Percentiles rank a stretch among this genome's conserved stretches.
phyloP scores from a whole-genome alignment of 2,113 vertebrate species.

The Empidonax alnorum region DNA sequence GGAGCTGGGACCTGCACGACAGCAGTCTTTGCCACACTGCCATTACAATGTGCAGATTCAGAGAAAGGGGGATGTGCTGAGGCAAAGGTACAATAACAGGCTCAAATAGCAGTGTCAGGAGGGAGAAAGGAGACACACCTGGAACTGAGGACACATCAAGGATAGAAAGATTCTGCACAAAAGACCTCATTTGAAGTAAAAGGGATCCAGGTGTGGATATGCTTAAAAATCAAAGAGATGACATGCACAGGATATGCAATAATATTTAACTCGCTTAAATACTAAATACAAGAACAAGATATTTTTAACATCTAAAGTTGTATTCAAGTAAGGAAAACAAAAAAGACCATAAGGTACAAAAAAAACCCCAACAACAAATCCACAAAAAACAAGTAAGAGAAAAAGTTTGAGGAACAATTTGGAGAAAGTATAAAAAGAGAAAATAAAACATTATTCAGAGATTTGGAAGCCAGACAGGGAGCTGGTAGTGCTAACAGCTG shows the following conservation, averaged over 20 bases:
- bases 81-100: accelerated
- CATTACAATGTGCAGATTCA: neutral
- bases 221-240: neutral
- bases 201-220: neutral
- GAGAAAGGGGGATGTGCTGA: neutral
- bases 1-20: accelerated
- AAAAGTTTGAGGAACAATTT: neutral
- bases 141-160: neutral
- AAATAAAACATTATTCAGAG: neutral
- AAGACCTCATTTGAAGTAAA: neutral
- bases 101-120: neutral
- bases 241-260: neutral
- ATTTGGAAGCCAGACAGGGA: neutral
- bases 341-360: neutral
- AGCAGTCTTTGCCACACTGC: neutral
- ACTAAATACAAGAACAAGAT: neutral
- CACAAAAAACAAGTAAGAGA: neutral
- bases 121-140: neutral
- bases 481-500: neutral
- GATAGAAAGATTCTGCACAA: neutral
- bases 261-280: neutral
- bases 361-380: neutral
- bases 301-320: neutral
- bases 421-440: neutral
- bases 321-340: neutral